Base-by-base conservation (phyloP, 2,797 vertebrate species). In the Amblyopsis hoosieri region DNA sequence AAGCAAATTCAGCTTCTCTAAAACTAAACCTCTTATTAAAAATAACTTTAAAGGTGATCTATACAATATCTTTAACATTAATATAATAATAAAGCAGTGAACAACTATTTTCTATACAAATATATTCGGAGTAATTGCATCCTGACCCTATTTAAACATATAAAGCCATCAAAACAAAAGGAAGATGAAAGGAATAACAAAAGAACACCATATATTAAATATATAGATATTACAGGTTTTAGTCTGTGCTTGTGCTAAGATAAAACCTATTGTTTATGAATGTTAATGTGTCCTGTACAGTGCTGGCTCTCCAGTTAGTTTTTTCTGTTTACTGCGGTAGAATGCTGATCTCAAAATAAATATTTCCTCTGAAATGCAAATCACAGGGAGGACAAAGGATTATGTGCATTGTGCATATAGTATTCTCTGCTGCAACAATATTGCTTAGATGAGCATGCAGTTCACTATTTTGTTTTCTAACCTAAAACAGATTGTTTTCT, bases 351-450 rank as follows among this genome's bases (percentile, higher is more conserved):
- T 80, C 54, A 79, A 81, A 73, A 81, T 81, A 83, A 70, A 79
- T 64, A 80, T 77, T 60, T 63, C 65, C 56, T 85, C 83, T 85
- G 78, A 87, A 81, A 85, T 89, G 79, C 70, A 85, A 85, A 85
- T 82, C 1, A 9, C 2, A 45, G 14, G 47, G 37, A 67, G 65
- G 54, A 60, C 66, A 64, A 80, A 71, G 75, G 69, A 71, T 67
- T 59, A 15, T 12, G 19, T 54, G 57, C 61, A 52, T 2, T 13
- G 19, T 54, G 55, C 61, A 52, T 2, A 50, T 55, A 8, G 19
- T 64, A 60, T 72, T 57, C 61, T 57, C 48, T 62, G 45, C 54
- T 46, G 5, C 45, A 56, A 51, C 64, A 12, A 14, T 60, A 66
- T 53, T 56, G 42, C 70, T 23, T 56, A 37, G 57, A 60, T 66